phyloP scores from a whole-genome alignment of 2,113 vertebrate genomes.

The Azemiops feae region DNA sequence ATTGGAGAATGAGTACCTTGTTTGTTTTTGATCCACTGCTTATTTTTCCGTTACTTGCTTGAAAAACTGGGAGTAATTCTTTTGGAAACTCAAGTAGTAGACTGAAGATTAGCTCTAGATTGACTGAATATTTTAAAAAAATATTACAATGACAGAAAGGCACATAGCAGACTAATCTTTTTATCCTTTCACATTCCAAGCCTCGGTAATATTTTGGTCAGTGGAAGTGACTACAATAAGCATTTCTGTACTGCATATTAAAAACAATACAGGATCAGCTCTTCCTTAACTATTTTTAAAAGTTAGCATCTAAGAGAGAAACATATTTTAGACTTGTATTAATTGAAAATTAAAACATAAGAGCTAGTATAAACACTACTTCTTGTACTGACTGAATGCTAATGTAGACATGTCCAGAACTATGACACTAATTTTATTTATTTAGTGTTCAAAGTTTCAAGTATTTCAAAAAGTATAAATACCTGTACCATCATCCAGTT shows the following conservation, averaged over 20 bases:
- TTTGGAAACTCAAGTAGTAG: neutral
- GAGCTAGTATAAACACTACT: neutral
- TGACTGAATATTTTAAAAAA: neutral
- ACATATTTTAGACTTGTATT: neutral
- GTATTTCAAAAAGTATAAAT: neutral
- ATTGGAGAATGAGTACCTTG: neutral
- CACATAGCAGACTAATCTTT: neutral
- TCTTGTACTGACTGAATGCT: neutral
- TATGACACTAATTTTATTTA: neutral
- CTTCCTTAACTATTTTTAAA: neutral
- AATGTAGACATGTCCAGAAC: neutral
- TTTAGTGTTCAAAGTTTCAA: neutral
- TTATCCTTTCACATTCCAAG: neutral
- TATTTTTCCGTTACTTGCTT: neutral
- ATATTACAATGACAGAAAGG: neutral
- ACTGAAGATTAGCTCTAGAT: neutral
- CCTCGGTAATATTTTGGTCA: neutral
- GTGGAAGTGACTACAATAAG: neutral
- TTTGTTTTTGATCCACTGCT: neutral
- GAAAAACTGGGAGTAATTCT: neutral
- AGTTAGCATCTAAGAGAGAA: neutral
- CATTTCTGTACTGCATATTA: neutral
- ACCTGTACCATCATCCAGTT: neutral
- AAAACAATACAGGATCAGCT: neutral
- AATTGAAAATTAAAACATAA: neutral